Percentiles rank a stretch among this genome's conserved stretches.
phyloP scores from a whole-genome alignment of 2,888 invertebrate genomes.

The Cancer borealis region DNA sequence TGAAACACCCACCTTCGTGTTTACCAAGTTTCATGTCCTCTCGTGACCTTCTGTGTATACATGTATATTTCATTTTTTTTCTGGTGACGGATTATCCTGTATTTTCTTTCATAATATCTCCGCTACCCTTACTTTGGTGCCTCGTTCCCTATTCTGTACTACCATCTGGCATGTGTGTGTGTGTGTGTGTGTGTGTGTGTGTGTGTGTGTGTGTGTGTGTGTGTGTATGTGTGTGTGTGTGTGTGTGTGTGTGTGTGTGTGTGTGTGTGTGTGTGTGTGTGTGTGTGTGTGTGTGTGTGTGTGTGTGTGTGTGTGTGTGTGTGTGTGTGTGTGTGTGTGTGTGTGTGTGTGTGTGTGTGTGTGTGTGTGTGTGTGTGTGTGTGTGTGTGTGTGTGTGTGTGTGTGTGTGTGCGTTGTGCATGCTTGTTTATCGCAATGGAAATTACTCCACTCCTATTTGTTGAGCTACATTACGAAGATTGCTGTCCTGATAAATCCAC shows the following conservation, averaged over 20 bases:
- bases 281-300: not conserved
- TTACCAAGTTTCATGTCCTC: not conserved
- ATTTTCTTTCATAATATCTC: not conserved
- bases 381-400: not conserved
- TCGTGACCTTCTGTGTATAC: not conserved
- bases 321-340: slow-evolving; percentile 20
- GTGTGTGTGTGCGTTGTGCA: not conserved
- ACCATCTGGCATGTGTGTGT: not conserved
- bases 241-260: slow-evolving; percentile 1
- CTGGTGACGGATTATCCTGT: not conserved
- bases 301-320: slow-evolving; percentile 20
- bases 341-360: not conserved
- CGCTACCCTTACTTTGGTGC: not conserved
- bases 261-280: slow-evolving; percentile 14
- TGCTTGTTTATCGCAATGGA: not conserved
- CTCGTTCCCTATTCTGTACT: not conserved
- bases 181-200: slow-evolving; percentile 20
- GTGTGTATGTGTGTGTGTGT: not conserved
- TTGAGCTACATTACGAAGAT: not conserved
- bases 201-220: slow-evolving; percentile 8
- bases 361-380: too few species aligned
- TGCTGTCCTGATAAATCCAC: not conserved
- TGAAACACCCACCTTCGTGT: not conserved
- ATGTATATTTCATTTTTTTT: not conserved
- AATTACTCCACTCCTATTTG: not conserved